phyloP scores from a whole-genome alignment of 1,140 invertebrate genomes.

The Onthophagus taurus region DNA sequence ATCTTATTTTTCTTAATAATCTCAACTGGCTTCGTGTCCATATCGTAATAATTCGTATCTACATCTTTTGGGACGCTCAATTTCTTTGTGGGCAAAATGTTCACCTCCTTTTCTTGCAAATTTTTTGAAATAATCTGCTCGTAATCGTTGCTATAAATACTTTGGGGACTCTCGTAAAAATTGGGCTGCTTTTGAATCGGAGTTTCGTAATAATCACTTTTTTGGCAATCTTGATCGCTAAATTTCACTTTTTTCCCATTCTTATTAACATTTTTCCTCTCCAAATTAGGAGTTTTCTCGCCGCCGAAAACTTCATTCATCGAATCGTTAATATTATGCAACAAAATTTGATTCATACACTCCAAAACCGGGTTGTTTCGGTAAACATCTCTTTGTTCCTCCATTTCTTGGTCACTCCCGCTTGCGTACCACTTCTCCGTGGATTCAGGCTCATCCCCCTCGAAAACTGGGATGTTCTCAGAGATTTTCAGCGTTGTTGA shows the following conservation, averaged over 20 bases:
- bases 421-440: constrained; percentile 61
- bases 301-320: constrained; percentile 29
- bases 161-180: constrained; percentile 47
- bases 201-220: constrained; percentile 35
- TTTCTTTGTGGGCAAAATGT: constrained; percentile 34
- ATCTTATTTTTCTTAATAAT: constrained; percentile 45
- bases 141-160: constrained; percentile 53
- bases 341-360: constrained; percentile 66
- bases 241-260: constrained; percentile 34
- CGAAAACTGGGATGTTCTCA: constrained; percentile 34
- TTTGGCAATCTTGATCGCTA: constrained; percentile 29
- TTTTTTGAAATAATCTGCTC: constrained; percentile 48
- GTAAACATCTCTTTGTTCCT: constrained; percentile 50
- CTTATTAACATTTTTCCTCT: constrained; percentile 29
- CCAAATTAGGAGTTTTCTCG: constrained; percentile 34
- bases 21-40: constrained; percentile 33
- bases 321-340: constrained; percentile 44
- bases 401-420: constrained; percentile 58
- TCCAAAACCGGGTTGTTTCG: constrained; percentile 67
- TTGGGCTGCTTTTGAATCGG: constrained; percentile 35
- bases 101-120: constrained; percentile 16
- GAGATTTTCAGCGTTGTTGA: constrained; percentile 23
- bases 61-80: constrained; percentile 47
- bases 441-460: constrained; percentile 38
- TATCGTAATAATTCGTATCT: constrained; percentile 37